Evolutionary conservation across 2,888 invertebrate genomes (phyloP).

Genomic region (Buathra laborator): DNA sequence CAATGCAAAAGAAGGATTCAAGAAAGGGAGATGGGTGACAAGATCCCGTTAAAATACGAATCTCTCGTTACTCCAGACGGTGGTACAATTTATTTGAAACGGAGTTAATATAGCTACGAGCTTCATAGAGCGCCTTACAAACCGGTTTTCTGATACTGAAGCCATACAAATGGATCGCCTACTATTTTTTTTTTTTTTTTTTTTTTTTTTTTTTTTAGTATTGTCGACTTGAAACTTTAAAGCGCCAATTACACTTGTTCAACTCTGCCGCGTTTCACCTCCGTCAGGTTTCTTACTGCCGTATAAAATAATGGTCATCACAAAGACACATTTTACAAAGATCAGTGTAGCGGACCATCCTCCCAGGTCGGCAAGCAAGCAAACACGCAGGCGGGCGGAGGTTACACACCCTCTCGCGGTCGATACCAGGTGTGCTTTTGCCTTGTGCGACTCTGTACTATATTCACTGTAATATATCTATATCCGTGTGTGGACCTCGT

Average conservation of each 20-base stretch:
- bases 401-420: conserved; percentile 42
- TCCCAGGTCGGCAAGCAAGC: conserved; percentile 20
- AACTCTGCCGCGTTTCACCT: not conserved
- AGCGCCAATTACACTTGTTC: not conserved
- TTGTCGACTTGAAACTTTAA: not conserved
- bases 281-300: not conserved
- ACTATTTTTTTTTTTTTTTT: too few species aligned
- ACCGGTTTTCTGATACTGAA: not conserved
- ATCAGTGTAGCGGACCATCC: conserved; percentile 32
- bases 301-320: not conserved
- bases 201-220: not conserved
- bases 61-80: not conserved
- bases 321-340: conserved; percentile 25
- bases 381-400: conserved; percentile 35
- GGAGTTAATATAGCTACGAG: not conserved
- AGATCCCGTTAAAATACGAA: conserved; percentile 1
- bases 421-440: conserved; percentile 63
- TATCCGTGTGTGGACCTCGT: conserved; percentile 18
- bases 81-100: not conserved
- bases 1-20: conserved; percentile 23
- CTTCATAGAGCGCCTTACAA: not conserved
- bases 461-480: conserved; percentile 19
- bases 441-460: conserved; percentile 29
- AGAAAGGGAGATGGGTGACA: not conserved
- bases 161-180: too few species aligned